Evolutionary conservation across 2,113 vertebrate genomes (phyloP).

Genomic region (Pogonocichla stellata): DNA sequence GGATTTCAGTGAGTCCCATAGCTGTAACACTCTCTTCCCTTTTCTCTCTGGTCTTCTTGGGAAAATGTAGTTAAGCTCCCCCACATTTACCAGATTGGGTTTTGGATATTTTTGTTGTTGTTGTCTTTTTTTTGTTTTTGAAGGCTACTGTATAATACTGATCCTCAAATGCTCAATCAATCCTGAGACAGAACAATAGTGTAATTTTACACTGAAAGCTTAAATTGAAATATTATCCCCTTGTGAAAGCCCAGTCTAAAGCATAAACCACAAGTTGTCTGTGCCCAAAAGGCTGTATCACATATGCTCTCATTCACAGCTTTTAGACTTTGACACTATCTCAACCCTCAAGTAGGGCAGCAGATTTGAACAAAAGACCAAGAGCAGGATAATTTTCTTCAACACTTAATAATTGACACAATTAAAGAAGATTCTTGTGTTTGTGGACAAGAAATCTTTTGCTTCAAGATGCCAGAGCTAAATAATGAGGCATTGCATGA

Average conservation of each 20-base stretch:
- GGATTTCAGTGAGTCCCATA: not conserved
- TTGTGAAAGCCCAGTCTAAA: not conserved
- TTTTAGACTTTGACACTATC: not conserved
- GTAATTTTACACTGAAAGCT: slow-evolving; percentile 30
- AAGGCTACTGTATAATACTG: not conserved
- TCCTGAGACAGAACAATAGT: not conserved
- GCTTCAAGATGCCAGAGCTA: not conserved
- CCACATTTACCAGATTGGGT: not conserved
- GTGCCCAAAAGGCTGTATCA: not conserved
- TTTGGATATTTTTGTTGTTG: not conserved
- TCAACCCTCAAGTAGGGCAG: not conserved
- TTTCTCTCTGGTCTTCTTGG: not conserved
- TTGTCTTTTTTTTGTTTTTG: not conserved
- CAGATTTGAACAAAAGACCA: not conserved
- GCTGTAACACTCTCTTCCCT: not conserved
- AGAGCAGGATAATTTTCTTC: not conserved
- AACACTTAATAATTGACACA: not conserved
- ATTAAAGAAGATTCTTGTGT: not conserved
- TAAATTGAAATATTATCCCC: slow-evolving; percentile 21
- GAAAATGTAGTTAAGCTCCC: not conserved
- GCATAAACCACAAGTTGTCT: not conserved
- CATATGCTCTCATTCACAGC: not conserved
- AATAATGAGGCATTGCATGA: not conserved
- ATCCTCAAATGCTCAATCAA: not conserved
- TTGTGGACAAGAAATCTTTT: not conserved